Evolutionary conservation across 2,113 vertebrate species (phyloP).

Genomic region (Paradisaea rubra): DNA sequence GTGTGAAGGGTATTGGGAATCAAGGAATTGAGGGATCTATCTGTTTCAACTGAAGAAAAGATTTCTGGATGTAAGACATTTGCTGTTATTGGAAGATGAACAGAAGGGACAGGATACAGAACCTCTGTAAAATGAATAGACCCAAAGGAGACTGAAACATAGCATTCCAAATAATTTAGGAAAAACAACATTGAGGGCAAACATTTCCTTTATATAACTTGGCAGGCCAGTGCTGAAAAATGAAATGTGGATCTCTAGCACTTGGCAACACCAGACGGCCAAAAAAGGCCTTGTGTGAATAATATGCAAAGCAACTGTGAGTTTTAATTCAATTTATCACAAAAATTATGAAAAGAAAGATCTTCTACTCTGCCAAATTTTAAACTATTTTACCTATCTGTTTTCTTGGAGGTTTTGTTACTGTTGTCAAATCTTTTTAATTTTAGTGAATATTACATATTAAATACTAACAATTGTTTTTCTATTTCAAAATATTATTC

Average conservation of each 20-base stretch:
- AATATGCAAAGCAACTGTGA: neutral
- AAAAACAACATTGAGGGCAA: slow-evolving; percentile 26
- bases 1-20: neutral
- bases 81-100: neutral
- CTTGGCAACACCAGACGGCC: neutral
- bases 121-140: slow-evolving; percentile 17
- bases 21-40: neutral
- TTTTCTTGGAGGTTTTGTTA: neutral
- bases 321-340: neutral
- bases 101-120: neutral
- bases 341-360: neutral
- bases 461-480: neutral
- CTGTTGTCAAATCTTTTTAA: neutral
- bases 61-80: neutral
- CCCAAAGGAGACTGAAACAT: slow-evolving; percentile 34
- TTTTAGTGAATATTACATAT: neutral
- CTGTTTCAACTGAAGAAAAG: neutral
- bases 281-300: neutral
- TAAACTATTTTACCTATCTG: neutral
- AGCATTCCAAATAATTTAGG: slow-evolving; percentile 16
- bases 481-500: neutral
- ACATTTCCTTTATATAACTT: slow-evolving; percentile 52
- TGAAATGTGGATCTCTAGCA: neutral
- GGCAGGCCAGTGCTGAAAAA: slow-evolving; percentile 7
- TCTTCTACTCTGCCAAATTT: neutral